These are phyloP conservation scores for Hylaeus volcanicus DNA, from an alignment of 1,140 invertebrate genomes.

Conservation along the genomic window DNA sequence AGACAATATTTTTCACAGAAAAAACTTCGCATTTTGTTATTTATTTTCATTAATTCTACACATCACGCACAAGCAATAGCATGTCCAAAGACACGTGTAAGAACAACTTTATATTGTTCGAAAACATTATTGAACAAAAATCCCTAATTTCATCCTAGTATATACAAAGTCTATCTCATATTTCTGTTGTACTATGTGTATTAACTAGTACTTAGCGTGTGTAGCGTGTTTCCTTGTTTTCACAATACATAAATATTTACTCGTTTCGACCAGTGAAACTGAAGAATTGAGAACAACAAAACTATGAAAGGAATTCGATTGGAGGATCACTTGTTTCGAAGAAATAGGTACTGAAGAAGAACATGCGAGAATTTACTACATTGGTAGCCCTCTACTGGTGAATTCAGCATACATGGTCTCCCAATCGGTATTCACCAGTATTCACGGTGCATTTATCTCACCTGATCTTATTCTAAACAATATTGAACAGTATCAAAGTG, in stretches of 20 bases:
- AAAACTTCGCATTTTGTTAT: neutral
- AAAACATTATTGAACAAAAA: neutral
- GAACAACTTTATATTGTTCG: neutral
- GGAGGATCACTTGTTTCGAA: neutral
- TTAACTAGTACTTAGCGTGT: too few species aligned
- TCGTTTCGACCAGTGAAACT: too few species aligned
- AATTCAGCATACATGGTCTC: neutral
- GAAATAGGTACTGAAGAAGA: neutral
- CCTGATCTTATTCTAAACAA: neutral
- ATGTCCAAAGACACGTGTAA: constrained; percentile 15
- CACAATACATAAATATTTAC: too few species aligned
- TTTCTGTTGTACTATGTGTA: neutral
- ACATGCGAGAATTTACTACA: neutral
- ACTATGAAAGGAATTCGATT: too few species aligned
- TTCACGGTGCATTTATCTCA: neutral
- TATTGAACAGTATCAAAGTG: constrained; percentile 23
- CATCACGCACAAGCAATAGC: neutral
- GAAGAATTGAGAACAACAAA: too few species aligned
- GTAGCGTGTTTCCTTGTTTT: too few species aligned
- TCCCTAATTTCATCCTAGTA: neutral
- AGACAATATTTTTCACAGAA: neutral
- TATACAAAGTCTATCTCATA: neutral
- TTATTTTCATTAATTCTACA: neutral
- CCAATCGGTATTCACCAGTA: neutral
- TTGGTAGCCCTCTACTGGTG: neutral